Percentiles rank a stretch among this genome's conserved stretches.
These are phyloP conservation scores for Tinea pellionella DNA, from an alignment of 2,888 invertebrate species.

Conservation along the genomic window DNA sequence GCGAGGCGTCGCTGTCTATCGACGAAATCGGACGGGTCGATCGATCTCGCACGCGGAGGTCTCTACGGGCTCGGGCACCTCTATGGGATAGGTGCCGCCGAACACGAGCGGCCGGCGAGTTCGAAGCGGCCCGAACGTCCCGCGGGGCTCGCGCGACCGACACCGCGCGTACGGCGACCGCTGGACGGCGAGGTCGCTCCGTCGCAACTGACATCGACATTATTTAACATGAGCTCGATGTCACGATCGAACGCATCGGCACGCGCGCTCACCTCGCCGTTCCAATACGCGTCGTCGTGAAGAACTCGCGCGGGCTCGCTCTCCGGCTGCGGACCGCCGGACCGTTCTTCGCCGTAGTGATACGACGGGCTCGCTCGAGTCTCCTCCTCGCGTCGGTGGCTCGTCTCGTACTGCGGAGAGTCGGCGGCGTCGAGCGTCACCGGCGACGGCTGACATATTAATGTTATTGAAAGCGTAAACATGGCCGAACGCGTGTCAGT, in stretches of 20 bases:
- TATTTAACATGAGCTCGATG: slow-evolving; percentile 49
- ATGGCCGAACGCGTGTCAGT: too few species aligned
- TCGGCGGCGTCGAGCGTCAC: not conserved
- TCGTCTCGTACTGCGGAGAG: too few species aligned
- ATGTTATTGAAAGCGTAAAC: too few species aligned
- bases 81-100: slow-evolving; percentile 89
- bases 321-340: slow-evolving; percentile 24
- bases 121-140: not conserved
- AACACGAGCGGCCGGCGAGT: slow-evolving; percentile 77
- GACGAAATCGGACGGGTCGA: not conserved
- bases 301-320: slow-evolving; percentile 29
- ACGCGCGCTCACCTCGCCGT: slow-evolving; percentile 41
- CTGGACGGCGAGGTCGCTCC: not conserved
- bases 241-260: slow-evolving; percentile 66
- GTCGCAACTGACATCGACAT: too few species aligned
- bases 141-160: not conserved
- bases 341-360: not conserved
- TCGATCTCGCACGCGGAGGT: not conserved
- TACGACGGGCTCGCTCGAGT: not conserved
- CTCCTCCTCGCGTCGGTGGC: too few species aligned
- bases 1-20: too few species aligned
- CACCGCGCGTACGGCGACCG: slow-evolving; percentile 21
- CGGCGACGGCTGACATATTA: slow-evolving; percentile 16
- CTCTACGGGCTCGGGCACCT: slow-evolving; percentile 66
- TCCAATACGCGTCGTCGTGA: slow-evolving; percentile 44